Evolutionary conservation across 2,888 invertebrate genomes (phyloP), one percentile per base, ranked within the genome.

Genomic region (Unio delphinus): DNA sequence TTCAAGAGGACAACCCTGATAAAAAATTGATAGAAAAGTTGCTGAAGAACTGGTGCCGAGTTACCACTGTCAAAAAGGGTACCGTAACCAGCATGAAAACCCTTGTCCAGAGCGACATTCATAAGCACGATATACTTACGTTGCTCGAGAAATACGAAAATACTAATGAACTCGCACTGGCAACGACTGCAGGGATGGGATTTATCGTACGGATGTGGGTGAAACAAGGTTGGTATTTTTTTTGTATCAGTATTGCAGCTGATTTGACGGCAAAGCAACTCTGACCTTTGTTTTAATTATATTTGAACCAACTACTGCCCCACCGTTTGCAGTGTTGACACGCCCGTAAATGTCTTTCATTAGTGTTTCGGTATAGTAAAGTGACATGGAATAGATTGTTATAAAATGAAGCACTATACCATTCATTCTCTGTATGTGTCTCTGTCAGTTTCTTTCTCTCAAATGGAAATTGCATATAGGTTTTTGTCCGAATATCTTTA

Each of bases 1-100:
- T 77, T 91, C 57, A 83, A 91, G 68, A 82, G 8, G 75, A 78
- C 8, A 79, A 80, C 63, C 84, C 84, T 20, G 82, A 86, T 72
- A 65, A 78, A 57, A 76, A 75, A 34, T 91, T 78, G 76, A 91
- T 67, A 82, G 89, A 65, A 83, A 91, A 45, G 78, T 90, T 78
- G 90, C 91, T 57, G 86, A 83, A 87, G 63, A 91, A 92, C 86
- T 83, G 83, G 75, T 79, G 76, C 74, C 82, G 75, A 17, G 70
- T 78, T 17, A 79, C 90, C 3, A 87, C 73, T 82, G 87, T 63
- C 18, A 85, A 84, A 59, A 71, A 79, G 54, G 84, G 85, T 18
- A 79, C 81, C 62, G 78, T 83, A 8, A 74, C 80, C 15, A 82
- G 82, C 70, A 77, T 85, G 68, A 82, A 83, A 61, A 68, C 70